Conservation (phyloP, 2,888 invertebrate genomes). For the Rhyacophila evoluta region DNA sequence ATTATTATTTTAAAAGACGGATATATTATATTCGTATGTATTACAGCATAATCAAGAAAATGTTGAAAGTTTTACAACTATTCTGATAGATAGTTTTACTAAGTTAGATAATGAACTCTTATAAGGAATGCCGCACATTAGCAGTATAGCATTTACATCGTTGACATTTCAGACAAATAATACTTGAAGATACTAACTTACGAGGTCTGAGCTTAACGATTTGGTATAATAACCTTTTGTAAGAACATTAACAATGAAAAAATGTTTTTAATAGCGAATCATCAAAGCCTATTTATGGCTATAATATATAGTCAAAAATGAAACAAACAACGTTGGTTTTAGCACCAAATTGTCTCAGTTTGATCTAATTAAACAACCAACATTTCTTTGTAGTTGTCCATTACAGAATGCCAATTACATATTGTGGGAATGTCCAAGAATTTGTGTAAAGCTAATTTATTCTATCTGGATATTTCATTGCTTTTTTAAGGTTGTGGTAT, state of each 20-base stretch:
- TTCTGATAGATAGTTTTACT: neutral
- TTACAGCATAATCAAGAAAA: neutral
- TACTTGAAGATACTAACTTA: neutral
- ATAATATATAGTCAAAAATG: too few species aligned
- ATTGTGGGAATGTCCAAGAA: too few species aligned
- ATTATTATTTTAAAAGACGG: neutral
- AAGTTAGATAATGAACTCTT: neutral
- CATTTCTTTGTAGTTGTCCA: too few species aligned
- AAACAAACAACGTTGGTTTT: too few species aligned
- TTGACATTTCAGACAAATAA: neutral
- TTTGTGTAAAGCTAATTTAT: too few species aligned
- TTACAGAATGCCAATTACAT: too few species aligned
- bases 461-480: too few species aligned
- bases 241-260: neutral
- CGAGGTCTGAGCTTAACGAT: neutral
- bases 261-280: too few species aligned
- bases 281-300: too few species aligned
- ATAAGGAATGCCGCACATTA: neutral
- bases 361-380: too few species aligned
- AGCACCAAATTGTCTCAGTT: too few species aligned
- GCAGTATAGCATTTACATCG: neutral
- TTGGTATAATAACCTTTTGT: neutral
- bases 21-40: neutral
- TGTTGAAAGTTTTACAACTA: neutral
- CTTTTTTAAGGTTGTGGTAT: too few species aligned